These are phyloP conservation scores for Ascidia mentula DNA, from an alignment of 23 tunicate species.

Conservation along the genomic window DNA sequence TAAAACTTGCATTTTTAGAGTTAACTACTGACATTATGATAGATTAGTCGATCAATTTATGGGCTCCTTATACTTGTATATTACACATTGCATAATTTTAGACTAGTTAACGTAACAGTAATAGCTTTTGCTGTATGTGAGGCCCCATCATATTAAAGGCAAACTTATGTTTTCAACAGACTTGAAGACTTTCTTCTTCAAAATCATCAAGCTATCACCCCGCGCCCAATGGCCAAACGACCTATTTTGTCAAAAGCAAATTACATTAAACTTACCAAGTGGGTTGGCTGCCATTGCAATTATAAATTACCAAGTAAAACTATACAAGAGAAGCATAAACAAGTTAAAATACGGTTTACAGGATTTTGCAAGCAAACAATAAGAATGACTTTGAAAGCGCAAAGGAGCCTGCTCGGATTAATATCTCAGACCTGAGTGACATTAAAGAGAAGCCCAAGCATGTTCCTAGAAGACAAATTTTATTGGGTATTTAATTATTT, in stretches of 20 bases:
- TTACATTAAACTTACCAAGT: constrained; percentile 70
- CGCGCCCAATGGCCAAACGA: constrained; percentile 24
- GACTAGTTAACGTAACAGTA: not conserved
- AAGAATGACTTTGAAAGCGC: not conserved
- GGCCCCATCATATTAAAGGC: too few relatives aligned
- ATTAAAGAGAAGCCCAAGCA: constrained; percentile 31
- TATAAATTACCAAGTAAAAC: not conserved
- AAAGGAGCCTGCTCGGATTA: constrained; percentile 12
- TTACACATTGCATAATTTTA: too few relatives aligned
- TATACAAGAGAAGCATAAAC: not conserved
- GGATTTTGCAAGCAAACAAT: constrained; percentile 12
- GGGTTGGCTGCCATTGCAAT: not conserved
- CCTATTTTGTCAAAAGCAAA: constrained; percentile 65
- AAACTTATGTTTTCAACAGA: constrained; percentile 18
- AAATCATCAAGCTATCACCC: constrained; percentile 10
- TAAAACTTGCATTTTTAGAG: not conserved
- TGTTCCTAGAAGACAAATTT: constrained; percentile 57
- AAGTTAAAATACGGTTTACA: not conserved
- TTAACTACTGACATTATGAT: not conserved
- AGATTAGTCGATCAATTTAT: too few relatives aligned
- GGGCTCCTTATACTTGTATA: too few relatives aligned
- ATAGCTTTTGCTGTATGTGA: too few relatives aligned
- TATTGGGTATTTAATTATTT: constrained; percentile 57
- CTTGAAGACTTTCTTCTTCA: constrained; percentile 58
- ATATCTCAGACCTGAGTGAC: constrained; percentile 39